Percentiles rank a stretch among this genome's conserved stretches.
Evolutionary conservation across 2,113 vertebrate genomes (phyloP).

Genomic region (Brachypodius melanocephalos): DNA sequence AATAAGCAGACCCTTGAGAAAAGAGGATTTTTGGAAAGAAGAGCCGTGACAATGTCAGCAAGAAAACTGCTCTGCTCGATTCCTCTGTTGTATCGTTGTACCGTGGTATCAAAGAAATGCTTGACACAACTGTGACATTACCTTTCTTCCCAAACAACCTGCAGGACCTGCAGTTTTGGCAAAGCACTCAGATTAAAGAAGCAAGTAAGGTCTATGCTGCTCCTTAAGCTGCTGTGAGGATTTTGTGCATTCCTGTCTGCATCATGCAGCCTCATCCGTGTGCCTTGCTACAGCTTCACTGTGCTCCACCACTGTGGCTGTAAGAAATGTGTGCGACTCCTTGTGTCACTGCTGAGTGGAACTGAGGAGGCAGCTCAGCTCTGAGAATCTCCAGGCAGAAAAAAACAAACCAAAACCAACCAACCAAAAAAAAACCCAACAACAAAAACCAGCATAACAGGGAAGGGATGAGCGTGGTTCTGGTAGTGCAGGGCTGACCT

Average conservation of each 20-base stretch:
- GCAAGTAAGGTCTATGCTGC: not conserved
- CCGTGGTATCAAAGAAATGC: not conserved
- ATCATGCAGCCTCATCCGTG: accelerated
- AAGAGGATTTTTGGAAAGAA: not conserved
- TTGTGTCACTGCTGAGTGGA: not conserved
- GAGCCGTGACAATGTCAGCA: not conserved
- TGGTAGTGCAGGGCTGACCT: not conserved
- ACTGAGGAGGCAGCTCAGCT: not conserved
- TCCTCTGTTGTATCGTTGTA: not conserved
- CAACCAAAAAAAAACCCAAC: no score
- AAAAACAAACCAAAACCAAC: not conserved
- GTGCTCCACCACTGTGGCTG: not conserved
- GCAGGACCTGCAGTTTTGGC: not conserved
- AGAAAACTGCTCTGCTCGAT: not conserved
- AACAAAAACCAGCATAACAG: no score
- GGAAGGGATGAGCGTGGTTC: not conserved
- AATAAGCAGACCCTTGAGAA: not conserved
- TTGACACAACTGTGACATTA: not conserved
- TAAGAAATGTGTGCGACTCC: accelerated
- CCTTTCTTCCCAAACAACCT: not conserved
- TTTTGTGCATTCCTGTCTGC: not conserved
- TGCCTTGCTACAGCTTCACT: accelerated
- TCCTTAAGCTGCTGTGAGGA: not conserved
- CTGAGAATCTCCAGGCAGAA: not conserved
- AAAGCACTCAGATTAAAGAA: not conserved